Evolutionary conservation across 1,140 invertebrate species (phyloP), one percentile per base, ranked within the genome.

Genomic region (Lepidurus arcticus): DNA sequence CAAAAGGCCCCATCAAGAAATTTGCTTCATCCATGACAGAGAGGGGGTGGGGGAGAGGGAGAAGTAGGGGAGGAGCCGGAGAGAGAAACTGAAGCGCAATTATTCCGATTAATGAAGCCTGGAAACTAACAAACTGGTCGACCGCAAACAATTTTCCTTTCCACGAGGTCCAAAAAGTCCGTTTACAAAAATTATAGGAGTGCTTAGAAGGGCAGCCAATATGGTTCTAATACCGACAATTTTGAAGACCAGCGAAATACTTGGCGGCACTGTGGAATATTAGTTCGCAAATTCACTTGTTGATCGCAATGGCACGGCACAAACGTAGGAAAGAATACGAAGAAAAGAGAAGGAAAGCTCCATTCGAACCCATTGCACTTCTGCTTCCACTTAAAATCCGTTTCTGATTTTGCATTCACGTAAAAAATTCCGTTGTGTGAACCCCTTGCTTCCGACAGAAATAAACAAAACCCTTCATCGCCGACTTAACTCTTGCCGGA

Each of bases 401-500:
- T 21, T 65, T 13, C 53, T 65, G 1, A 65, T 65, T 65, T 65
- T 21, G 9, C 21, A 21, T 21, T 65, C 45, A 13, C 21, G 21
- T 16, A 0, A 13, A 65, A 65, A 9, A 9, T 65, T 65, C 53
- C 53, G 8, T 16, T 9, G 53, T 65, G 21, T 21, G 53, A 16
- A 21, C 21, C 1, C 53, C 1, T 65, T 21, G 16, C 21, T 65
- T 21, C 3, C 16, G 21, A 65, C 16, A 21, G 53, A 13, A 6
- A 21, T n/a, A 5, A 65, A 7, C 13, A 16, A 9, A 10, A 47
- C 73, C 16, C 21, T 78, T 45, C 53, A 78, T 74, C 78, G 78
- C 44, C 78, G 73, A 9, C 78, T 73, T 74, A 78, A 74, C 42
- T 78, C 78, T 74, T 78, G 78, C 5, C 78, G 73, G 74, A 79